Conservation (phyloP, 2,797 vertebrate genomes). For the Meriones psammophilus region DNA sequence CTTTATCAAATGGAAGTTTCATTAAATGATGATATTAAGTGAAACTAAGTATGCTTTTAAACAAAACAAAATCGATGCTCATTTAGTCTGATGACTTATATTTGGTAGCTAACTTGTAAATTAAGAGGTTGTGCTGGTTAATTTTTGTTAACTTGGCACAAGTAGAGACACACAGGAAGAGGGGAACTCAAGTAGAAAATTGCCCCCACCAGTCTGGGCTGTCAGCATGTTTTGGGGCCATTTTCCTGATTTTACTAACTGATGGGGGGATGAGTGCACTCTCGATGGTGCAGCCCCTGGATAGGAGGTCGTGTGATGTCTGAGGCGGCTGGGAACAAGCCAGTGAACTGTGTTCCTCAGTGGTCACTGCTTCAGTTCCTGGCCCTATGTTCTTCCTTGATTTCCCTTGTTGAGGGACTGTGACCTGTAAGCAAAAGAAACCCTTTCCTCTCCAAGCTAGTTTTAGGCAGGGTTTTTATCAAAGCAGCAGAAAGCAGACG, state of each 20-base stretch:
- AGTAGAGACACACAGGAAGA: neutral
- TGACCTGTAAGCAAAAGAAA: neutral
- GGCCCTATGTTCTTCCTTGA: neutral
- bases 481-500: neutral
- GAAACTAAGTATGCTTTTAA: conserved; percentile 53
- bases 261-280: neutral
- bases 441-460: neutral
- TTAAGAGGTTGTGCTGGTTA: neutral
- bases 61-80: conserved; percentile 29
- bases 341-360: neutral
- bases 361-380: neutral
- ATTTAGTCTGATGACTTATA: conserved; percentile 38
- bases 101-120: conserved; percentile 1
- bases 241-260: neutral
- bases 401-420: neutral
- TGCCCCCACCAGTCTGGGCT: neutral
- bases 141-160: neutral
- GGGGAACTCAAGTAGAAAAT: neutral
- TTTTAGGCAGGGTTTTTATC: neutral
- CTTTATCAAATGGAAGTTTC: conserved; percentile 58
- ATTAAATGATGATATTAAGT: conserved; percentile 42
- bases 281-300: neutral
- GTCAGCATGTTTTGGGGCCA: neutral
- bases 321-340: neutral
- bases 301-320: neutral